Evolutionary conservation across 2,113 vertebrate genomes (phyloP).

Genomic region (Phoxinus phoxinus): DNA sequence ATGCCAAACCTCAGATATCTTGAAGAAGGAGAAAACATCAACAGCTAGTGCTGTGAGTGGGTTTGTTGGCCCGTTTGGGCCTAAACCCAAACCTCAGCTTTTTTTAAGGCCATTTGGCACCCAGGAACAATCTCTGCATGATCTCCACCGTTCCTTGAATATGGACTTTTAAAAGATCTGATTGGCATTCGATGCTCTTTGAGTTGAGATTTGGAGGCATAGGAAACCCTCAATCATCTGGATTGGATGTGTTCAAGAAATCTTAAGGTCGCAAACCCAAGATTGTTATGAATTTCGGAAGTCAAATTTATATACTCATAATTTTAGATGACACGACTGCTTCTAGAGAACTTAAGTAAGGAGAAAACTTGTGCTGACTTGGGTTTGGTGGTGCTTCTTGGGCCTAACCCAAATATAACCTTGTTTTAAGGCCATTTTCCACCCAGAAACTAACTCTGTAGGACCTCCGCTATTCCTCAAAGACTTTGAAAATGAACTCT

Average conservation of each 20-base stretch:
- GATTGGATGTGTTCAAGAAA: neutral
- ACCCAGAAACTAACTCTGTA: neutral
- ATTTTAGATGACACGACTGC: neutral
- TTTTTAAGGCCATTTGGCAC: neutral
- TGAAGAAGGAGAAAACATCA: neutral
- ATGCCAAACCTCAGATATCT: conserved; percentile 14
- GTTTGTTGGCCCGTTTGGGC: neutral
- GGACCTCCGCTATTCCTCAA: neutral
- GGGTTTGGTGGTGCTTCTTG: conserved; percentile 22
- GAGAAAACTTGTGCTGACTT: neutral
- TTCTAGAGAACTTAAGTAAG: conserved; percentile 2
- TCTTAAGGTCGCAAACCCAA: neutral
- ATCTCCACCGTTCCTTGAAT: neutral
- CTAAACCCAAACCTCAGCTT: neutral
- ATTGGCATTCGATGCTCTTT: neutral
- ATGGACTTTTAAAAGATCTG: neutral
- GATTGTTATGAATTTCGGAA: neutral
- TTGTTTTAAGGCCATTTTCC: neutral
- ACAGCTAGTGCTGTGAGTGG: conserved; percentile 12
- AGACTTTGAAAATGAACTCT: neutral
- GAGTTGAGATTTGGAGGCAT: neutral
- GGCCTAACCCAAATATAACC: neutral
- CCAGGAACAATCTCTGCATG: neutral
- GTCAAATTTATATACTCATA: neutral
- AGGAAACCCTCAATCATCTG: neutral